These are phyloP conservation scores for Acleris laterana DNA, from an alignment of 2,888 invertebrate species.

Conservation along the genomic window DNA sequence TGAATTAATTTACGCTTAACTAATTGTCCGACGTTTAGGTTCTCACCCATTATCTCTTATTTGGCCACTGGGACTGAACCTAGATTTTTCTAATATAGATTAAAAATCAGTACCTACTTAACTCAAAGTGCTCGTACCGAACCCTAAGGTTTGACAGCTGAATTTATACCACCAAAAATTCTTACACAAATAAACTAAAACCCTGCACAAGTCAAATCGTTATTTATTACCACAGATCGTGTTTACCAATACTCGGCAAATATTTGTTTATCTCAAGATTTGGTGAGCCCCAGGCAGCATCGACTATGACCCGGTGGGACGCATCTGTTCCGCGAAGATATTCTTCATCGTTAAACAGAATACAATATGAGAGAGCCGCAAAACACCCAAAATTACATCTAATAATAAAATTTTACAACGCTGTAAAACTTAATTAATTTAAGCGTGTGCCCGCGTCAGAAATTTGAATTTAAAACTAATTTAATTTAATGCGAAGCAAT, in stretches of 20 bases:
- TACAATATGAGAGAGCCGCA: slow-evolving; percentile 40
- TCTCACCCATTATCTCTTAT: too few species aligned
- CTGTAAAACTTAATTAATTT: slow-evolving; percentile 35
- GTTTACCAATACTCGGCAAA: slow-evolving; percentile 13
- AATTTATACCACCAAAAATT: background rate
- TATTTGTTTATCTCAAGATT: slow-evolving; percentile 30
- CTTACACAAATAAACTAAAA: background rate
- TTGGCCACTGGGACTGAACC: too few species aligned
- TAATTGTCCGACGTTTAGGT: too few species aligned
- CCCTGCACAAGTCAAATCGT: slow-evolving; percentile 3
- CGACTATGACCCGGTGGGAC: slow-evolving; percentile 27
- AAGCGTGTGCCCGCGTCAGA: slow-evolving; percentile 3
- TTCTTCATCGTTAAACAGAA: slow-evolving; percentile 42
- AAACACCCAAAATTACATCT: slow-evolving; percentile 22
- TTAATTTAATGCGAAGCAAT: too few species aligned
- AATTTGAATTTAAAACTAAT: slow-evolving; percentile 1
- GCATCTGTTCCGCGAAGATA: slow-evolving; percentile 41
- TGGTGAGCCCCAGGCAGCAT: slow-evolving; percentile 11
- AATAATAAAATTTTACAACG: slow-evolving; percentile 26
- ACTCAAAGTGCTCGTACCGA: too few species aligned
- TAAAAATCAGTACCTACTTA: too few species aligned
- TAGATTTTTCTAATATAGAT: too few species aligned
- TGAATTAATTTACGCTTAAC: too few species aligned
- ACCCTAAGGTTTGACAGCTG: too few species aligned
- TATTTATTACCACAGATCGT: slow-evolving; percentile 18